phyloP scores from a whole-genome alignment of 1,140 invertebrate genomes.

The Parapsyche elsis region DNA sequence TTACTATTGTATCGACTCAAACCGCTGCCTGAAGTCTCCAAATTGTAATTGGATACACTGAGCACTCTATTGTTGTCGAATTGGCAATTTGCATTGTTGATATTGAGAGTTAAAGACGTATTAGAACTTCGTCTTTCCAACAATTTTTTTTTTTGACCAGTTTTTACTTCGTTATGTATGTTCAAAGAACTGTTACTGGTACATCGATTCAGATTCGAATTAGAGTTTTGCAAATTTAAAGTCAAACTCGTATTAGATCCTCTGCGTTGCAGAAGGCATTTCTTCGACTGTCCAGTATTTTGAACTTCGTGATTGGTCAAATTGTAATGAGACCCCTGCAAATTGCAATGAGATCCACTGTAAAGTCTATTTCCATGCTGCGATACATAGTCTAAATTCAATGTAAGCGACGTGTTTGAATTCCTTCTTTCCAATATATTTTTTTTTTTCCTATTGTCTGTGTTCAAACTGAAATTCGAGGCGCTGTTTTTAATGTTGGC shows the following conservation, averaged over 20 bases:
- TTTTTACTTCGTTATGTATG: conserved; percentile 61
- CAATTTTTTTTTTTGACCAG: conserved; percentile 70
- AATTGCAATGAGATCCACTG: conserved; percentile 49
- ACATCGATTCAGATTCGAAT: conserved; percentile 67
- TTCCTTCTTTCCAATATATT: conserved; percentile 81
- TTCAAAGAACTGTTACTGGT: conserved; percentile 68
- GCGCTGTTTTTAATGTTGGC: conserved; percentile 63
- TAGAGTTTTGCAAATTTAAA: conserved; percentile 67
- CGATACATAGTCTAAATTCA: conserved; percentile 63
- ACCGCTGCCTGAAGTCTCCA: conserved; percentile 64
- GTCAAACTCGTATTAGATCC: conserved; percentile 91
- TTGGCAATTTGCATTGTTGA: conserved; percentile 58
- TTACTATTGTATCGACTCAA: conserved; percentile 66
- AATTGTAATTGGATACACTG: conserved; percentile 66
- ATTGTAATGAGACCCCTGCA: conserved; percentile 55
- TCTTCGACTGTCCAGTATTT: conserved; percentile 64
- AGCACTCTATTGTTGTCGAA: conserved; percentile 61
- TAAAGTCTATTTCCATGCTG: conserved; percentile 47
- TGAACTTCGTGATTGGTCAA: conserved; percentile 55
- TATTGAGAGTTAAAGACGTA: conserved; percentile 63
- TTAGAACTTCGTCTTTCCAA: conserved; percentile 65
- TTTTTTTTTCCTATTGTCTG: conserved; percentile 67
- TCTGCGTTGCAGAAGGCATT: conserved; percentile 81
- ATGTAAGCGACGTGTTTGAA: conserved; percentile 87
- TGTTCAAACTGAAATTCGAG: conserved; percentile 66